A percentile compares a stretch with the other conserved stretches of the same genome.
Evolutionary conservation across 2,888 invertebrate species (phyloP).

Genomic region (Dascillus cervinus): DNA sequence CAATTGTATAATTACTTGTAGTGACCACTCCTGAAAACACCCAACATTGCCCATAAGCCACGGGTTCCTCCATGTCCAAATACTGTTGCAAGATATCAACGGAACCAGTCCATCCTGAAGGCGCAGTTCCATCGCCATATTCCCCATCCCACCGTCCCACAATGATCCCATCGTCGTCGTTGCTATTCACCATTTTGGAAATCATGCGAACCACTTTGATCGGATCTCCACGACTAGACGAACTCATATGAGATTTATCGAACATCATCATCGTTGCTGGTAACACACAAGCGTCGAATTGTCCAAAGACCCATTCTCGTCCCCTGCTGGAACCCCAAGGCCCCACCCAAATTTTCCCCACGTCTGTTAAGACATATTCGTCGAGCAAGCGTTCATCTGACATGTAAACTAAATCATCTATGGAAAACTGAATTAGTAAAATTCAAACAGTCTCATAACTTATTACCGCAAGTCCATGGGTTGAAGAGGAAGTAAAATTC

Average conservation of each 20-base stretch:
- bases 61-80: slow-evolving; percentile 54
- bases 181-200: slow-evolving; percentile 67
- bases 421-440: slow-evolving; percentile 8
- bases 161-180: slow-evolving; percentile 69
- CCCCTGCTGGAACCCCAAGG: slow-evolving; percentile 63
- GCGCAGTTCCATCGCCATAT: slow-evolving; percentile 67
- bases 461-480: slow-evolving; percentile 71
- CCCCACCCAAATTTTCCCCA: slow-evolving; percentile 82
- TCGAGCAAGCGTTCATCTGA: slow-evolving; percentile 59
- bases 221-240: slow-evolving; percentile 56
- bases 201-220: slow-evolving; percentile 61
- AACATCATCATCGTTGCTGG: slow-evolving; percentile 65
- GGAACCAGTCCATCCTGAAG: slow-evolving; percentile 74
- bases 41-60: slow-evolving; percentile 82
- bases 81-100: slow-evolving; percentile 69
- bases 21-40: slow-evolving; percentile 77
- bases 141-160: slow-evolving; percentile 67
- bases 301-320: slow-evolving; percentile 78
- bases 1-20: slow-evolving; percentile 50
- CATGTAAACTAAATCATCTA: slow-evolving; percentile 73
- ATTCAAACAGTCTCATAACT: not conserved
- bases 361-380: slow-evolving; percentile 72
- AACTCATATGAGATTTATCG: slow-evolving; percentile 46
- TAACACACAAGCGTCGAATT: slow-evolving; percentile 65
- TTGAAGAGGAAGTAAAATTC: slow-evolving; percentile 73